These are phyloP conservation scores for Aelia acuminata DNA, from an alignment of 2,888 invertebrate genomes.

Conservation along the genomic window DNA sequence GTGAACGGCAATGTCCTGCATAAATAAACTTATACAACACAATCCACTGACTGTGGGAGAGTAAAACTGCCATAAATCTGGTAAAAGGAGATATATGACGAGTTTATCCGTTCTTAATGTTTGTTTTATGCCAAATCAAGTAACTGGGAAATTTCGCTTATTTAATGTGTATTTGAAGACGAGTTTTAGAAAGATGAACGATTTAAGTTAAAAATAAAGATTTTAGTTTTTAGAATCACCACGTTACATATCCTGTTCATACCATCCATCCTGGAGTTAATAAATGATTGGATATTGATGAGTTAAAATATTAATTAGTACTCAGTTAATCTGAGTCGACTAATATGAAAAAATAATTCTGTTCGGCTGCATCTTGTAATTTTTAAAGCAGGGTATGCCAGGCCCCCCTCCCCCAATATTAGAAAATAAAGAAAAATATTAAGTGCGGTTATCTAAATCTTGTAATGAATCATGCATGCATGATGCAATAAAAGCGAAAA, in stretches of 20 bases:
- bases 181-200: background rate
- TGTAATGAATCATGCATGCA: too few species aligned
- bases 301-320: too few species aligned
- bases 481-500: too few species aligned
- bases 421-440: too few species aligned
- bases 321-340: too few species aligned
- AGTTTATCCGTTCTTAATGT: conserved; percentile 9
- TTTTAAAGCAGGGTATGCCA: too few species aligned
- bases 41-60: background rate
- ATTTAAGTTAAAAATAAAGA: background rate
- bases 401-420: too few species aligned
- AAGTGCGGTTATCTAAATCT: too few species aligned
- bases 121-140: conserved; percentile 2
- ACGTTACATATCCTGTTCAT: background rate
- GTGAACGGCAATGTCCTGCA: conserved; percentile 4
- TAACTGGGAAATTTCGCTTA: background rate
- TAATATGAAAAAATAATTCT: too few species aligned
- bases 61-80: conserved; percentile 1
- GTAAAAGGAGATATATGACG: background rate
- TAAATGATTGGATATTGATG: too few species aligned
- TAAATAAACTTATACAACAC: conserved; percentile 33
- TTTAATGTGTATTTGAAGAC: background rate
- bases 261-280: background rate
- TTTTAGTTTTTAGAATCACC: background rate
- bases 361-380: too few species aligned